phyloP scores from a whole-genome alignment of 2,888 invertebrate genomes.

The Smittia aterrima region DNA sequence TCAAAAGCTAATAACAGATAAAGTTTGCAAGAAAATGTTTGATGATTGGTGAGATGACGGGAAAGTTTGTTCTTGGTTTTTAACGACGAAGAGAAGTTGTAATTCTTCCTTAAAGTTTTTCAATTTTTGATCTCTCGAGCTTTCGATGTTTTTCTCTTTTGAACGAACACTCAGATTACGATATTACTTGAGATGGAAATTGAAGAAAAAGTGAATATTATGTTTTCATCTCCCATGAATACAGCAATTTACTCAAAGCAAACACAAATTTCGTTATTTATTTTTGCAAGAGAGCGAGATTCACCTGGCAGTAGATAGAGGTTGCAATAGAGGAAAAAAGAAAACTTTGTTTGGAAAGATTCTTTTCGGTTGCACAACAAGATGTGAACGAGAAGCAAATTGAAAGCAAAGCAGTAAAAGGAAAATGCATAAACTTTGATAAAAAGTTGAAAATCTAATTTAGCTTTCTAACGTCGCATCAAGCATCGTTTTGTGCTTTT shows the following conservation, averaged over 20 bases:
- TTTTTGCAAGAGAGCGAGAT: slow-evolving; percentile 1
- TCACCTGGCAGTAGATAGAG: neutral
- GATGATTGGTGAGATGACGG: neutral
- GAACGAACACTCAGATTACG: slow-evolving; percentile 21
- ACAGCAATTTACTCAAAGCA: slow-evolving; percentile 34
- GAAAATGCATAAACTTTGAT: slow-evolving; percentile 14
- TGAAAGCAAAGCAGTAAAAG: neutral
- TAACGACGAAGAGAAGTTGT: slow-evolving; percentile 8
- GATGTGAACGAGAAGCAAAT: slow-evolving; percentile 15
- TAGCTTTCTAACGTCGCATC: slow-evolving; percentile 13
- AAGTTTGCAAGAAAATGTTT: neutral
- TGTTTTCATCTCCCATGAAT: slow-evolving; percentile 17
- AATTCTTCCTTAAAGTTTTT: slow-evolving; percentile 11
- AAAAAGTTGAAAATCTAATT: slow-evolving; percentile 12
- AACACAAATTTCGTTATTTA: slow-evolving; percentile 16
- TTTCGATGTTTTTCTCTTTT: neutral
- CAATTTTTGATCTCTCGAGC: slow-evolving; percentile 30
- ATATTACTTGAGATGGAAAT: slow-evolving; percentile 23
- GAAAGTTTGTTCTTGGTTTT: slow-evolving; percentile 21
- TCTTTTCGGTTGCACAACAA: slow-evolving; percentile 4
- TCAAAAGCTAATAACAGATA: slow-evolving; percentile 4
- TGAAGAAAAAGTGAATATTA: slow-evolving; percentile 15
- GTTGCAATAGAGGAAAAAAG: neutral
- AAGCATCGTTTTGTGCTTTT: neutral
- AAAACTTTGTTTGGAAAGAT: neutral